Conservation (phyloP, 2,113 vertebrate genomes). For the Cheilinus undulatus region DNA sequence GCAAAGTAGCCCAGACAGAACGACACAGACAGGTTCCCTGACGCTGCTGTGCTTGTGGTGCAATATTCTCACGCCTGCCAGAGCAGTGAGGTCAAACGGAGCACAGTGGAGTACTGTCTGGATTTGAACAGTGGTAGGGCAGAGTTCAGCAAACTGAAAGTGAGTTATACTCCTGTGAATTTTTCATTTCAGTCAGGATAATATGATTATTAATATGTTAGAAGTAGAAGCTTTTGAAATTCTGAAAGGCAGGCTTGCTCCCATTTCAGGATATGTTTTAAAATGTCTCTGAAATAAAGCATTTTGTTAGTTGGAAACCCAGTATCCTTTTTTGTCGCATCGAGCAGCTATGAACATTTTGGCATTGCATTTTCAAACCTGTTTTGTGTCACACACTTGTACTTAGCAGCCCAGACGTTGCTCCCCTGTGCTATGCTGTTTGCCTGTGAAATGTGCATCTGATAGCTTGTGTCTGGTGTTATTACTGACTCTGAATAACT, state of each 20-base stretch:
- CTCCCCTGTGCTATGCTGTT: conserved; percentile 1
- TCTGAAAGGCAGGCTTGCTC: neutral
- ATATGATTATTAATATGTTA: neutral
- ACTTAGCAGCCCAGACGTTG: conserved; percentile 2
- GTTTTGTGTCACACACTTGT: neutral
- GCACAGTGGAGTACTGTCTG: conserved; percentile 34
- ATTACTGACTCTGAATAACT: conserved; percentile 40
- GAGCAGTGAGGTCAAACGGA: conserved; percentile 47
- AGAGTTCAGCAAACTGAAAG: conserved; percentile 27
- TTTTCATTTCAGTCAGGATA: neutral
- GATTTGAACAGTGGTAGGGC: conserved; percentile 5
- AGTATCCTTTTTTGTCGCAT: neutral
- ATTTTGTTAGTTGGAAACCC: neutral
- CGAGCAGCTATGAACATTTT: neutral
- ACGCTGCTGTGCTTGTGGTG: conserved; percentile 43
- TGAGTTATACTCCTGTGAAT: conserved; percentile 11
- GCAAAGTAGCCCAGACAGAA: conserved; percentile 35
- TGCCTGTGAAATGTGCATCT: conserved; percentile 45
- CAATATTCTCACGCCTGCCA: conserved; percentile 53
- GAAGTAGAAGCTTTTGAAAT: neutral
- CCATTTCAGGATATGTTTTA: neutral
- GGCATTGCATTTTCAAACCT: neutral
- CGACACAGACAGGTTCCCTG: conserved; percentile 22
- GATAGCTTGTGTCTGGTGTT: conserved; percentile 33
- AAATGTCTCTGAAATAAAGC: neutral